Evolutionary conservation across 1,140 invertebrate genomes (phyloP).

Genomic region (Matsumurasca onukii): DNA sequence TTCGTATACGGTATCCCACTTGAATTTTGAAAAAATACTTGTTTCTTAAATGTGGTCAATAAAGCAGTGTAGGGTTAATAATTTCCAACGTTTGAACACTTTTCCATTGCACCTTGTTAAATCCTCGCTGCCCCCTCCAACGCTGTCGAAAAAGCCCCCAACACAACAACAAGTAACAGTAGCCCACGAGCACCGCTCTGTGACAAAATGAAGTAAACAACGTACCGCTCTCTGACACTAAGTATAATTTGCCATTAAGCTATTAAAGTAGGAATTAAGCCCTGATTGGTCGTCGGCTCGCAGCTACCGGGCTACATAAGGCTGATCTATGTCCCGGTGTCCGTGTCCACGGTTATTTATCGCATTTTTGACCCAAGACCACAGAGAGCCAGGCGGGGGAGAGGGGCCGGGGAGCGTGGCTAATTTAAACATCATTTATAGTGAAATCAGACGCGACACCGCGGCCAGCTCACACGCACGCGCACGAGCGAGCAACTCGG

Average conservation of each 20-base stretch:
- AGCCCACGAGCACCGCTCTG: background rate
- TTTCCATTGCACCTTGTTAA: no score
- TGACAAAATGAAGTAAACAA: constrained; percentile 25
- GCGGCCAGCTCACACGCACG: background rate
- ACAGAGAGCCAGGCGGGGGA: background rate
- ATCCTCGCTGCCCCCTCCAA: no score
- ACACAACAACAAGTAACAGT: no score
- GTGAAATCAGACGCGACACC: constrained; percentile 5
- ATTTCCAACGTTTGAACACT: no score
- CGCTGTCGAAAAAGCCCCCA: no score
- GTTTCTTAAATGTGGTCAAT: no score
- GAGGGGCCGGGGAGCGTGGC: background rate
- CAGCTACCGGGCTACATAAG: constrained; percentile 2
- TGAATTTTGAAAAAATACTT: no score
- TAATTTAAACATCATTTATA: constrained; percentile 27
- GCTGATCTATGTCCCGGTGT: constrained; percentile 1
- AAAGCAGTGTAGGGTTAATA: no score
- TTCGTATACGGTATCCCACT: no score
- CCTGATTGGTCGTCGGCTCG: background rate
- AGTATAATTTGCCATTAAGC: constrained; percentile 27
- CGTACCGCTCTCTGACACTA: background rate
- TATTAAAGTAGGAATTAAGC: constrained; percentile 20
- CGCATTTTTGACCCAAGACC: constrained; percentile 7
- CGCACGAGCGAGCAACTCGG: no score
- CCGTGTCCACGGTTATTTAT: constrained; percentile 22